A percentile compares a stretch with the other conserved stretches of the same genome.
These are phyloP conservation scores for Rhodinocichla rosea DNA, from an alignment of 2,113 vertebrate genomes.

Conservation along the genomic window DNA sequence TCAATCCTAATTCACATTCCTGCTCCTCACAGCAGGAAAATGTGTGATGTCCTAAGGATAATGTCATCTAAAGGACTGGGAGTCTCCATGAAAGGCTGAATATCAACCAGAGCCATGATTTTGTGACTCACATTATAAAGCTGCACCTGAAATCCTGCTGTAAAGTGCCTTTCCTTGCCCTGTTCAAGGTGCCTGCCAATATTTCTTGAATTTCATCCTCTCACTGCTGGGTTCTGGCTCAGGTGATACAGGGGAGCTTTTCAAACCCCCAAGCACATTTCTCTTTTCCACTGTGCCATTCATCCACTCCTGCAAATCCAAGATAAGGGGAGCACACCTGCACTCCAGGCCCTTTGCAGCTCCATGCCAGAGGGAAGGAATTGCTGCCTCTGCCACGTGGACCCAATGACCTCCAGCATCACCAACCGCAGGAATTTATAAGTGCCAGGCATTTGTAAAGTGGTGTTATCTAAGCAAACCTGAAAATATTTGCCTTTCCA, in stretches of 20 bases:
- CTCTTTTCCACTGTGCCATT: background rate
- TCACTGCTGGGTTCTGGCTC: background rate
- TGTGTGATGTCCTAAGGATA: background rate
- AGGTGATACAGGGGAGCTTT: background rate
- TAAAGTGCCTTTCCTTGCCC: background rate
- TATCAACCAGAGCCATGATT: background rate
- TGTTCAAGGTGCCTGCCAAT: fast-evolving
- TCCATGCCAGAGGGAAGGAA: background rate
- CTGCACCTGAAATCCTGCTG: background rate
- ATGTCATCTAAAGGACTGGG: background rate
- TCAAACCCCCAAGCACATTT: background rate
- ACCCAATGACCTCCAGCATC: background rate
- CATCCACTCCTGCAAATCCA: background rate
- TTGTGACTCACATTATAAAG: background rate
- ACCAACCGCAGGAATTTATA: background rate
- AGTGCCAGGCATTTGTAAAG: background rate
- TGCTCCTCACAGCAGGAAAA: background rate
- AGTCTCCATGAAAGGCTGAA: background rate
- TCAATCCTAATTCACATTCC: background rate
- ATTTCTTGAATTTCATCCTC: background rate
- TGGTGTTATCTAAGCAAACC: background rate
- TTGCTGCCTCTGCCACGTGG: background rate
- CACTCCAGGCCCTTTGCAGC: background rate
- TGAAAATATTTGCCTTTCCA: background rate
- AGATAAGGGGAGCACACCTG: background rate